phyloP scores from a whole-genome alignment of 2,113 vertebrate genomes.

The Oreochromis spilurus region DNA sequence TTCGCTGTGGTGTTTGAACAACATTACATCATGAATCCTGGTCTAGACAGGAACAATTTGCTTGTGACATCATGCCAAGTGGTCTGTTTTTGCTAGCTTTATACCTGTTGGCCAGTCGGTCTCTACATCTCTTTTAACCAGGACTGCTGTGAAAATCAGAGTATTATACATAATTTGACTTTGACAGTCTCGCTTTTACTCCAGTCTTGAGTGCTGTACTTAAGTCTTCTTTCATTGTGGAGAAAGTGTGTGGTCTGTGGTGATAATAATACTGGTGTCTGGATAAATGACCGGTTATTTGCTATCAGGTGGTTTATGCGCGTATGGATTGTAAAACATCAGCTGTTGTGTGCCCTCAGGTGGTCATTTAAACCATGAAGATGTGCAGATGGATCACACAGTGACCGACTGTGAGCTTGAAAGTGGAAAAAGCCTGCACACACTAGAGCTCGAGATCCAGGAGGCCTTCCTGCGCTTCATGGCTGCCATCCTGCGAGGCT shows the following conservation, averaged over 20 bases:
- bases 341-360: conserved; percentile 66
- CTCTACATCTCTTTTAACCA: background rate
- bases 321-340: background rate
- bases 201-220: background rate
- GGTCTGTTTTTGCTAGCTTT: background rate
- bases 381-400: conserved; percentile 84
- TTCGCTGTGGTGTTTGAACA: background rate
- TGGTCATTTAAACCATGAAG: conserved; percentile 87
- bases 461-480: conserved; percentile 96
- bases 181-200: background rate
- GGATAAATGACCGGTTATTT: background rate
- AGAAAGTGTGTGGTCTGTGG: background rate
- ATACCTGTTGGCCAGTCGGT: background rate
- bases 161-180: background rate
- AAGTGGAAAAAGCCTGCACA: conserved; percentile 85
- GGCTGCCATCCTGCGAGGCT: conserved; percentile 96
- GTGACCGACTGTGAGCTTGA: conserved; percentile 88
- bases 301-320: background rate
- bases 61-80: background rate
- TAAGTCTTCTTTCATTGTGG: background rate
- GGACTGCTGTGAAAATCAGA: background rate
- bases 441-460: conserved; percentile 94
- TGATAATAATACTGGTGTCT: background rate
- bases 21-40: background rate
- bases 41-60: background rate